Evolutionary conservation across 2,888 invertebrate genomes (phyloP), one percentile per base, ranked within the genome.

Genomic region (Brachyptera risi): DNA sequence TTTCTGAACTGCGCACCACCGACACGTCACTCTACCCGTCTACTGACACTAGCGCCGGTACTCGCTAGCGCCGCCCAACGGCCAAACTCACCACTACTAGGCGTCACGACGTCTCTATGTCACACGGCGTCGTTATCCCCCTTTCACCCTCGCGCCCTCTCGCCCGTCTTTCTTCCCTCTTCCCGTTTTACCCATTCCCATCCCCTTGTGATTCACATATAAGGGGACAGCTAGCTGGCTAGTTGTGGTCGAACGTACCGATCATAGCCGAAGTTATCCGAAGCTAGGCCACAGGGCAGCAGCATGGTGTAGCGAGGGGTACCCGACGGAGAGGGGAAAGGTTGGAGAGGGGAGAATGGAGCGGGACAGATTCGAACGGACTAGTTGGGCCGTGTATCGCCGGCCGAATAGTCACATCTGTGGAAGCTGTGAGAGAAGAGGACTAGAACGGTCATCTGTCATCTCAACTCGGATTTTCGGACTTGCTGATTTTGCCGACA

Each of bases 1-100:
- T n/a, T n/a, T n/a, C 35, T 23, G 54, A 21, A 51, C 21, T 15
- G 37, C 54, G 54, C 54, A n/a, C 35, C 17, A 37, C 24, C 54
- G 37, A 5, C 47, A 19, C 40, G 38, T 19, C 47, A 37, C 57
- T 58, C 27, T 27, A 27, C 23, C 59, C 19, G 38, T 17, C 57
- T 50, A 42, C 57, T 49, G 19, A 23, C 56, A 26, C 58, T 42
- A 42, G 54, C 56, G 60, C 26, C 60, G 54, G 37, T 19, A 49
- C 57, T 57, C 57, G 23, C 38, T 50, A 47, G 60, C 63, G 65
- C 63, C 63, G 61, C 65, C 61, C 61, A 61, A 56, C 65, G 63
- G 65, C 56, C 63, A 56, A 61, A 23, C 11, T 23, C 27, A 31
- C 59, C 59, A 65, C 63, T 61, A 63, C 61, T 31, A 37, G 60